A percentile compares a stretch with the other conserved stretches of the same genome.
These are phyloP conservation scores for Suncus etruscus DNA, from an alignment of 2,113 vertebrate species.

Conservation along the genomic window DNA sequence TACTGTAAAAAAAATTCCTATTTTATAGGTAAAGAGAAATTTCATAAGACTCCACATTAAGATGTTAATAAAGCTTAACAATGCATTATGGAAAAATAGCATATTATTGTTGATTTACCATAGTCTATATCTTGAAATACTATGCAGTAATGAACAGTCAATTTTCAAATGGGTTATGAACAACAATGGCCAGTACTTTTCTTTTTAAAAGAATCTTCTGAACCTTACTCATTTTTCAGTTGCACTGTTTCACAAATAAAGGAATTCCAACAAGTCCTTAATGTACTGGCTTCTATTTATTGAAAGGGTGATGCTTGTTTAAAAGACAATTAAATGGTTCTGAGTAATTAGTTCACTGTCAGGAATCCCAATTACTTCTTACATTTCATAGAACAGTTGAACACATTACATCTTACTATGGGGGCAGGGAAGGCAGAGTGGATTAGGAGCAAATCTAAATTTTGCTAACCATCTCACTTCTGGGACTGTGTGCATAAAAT, in stretches of 20 bases:
- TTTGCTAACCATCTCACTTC: constrained; percentile 8
- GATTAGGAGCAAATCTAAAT: background rate
- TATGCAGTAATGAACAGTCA: constrained; percentile 68
- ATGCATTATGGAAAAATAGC: constrained; percentile 66
- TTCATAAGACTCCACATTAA: constrained; percentile 80
- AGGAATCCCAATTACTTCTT: constrained; percentile 53
- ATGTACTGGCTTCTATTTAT: constrained; percentile 30
- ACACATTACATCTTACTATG: constrained; percentile 22
- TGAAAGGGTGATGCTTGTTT: constrained; percentile 21
- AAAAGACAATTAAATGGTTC: constrained; percentile 59
- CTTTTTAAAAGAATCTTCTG: constrained; percentile 48
- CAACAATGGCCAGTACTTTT: background rate
- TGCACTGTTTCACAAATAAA: constrained; percentile 65
- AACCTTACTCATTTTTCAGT: constrained; percentile 56
- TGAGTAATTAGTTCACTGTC: constrained; percentile 53
- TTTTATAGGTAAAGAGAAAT: constrained; percentile 80
- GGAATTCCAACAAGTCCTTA: constrained; percentile 61
- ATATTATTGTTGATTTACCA: constrained; percentile 61
- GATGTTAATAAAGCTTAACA: constrained; percentile 76
- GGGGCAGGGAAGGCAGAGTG: background rate
- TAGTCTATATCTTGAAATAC: constrained; percentile 67
- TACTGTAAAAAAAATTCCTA: constrained; percentile 70
- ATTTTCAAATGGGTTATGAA: constrained; percentile 43
- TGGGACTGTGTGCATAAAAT: constrained; percentile 3
- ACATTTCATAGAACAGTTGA: constrained; percentile 45